phyloP scores from a whole-genome alignment of 2,113 vertebrate genomes.

The Platycercus adscitus region DNA sequence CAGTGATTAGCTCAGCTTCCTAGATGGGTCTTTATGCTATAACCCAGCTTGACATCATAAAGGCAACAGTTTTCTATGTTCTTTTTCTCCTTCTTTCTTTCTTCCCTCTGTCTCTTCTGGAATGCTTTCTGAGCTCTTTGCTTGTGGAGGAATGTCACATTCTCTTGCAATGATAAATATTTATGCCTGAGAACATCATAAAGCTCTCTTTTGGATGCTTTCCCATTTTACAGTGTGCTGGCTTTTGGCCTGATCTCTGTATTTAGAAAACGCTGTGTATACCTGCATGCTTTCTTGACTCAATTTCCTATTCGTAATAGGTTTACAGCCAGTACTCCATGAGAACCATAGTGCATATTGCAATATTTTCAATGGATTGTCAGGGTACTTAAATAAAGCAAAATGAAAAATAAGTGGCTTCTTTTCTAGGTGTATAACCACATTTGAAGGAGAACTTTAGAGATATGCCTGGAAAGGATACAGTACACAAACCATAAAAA shows the following conservation, averaged over 20 bases:
- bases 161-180: slow-evolving; percentile 71
- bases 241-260: slow-evolving; percentile 69
- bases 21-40: slow-evolving; percentile 36
- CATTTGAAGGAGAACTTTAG: not conserved
- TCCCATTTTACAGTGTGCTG: slow-evolving; percentile 66
- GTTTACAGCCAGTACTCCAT: slow-evolving; percentile 1
- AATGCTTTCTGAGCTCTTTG: slow-evolving; percentile 65
- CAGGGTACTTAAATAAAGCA: slow-evolving; percentile 1
- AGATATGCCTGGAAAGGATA: not conserved
- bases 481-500: not conserved
- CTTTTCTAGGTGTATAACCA: not conserved
- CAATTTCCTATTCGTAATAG: slow-evolving; percentile 34
- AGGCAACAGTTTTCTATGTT: not conserved
- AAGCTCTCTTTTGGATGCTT: slow-evolving; percentile 63
- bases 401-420: not conserved
- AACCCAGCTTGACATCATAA: slow-evolving; percentile 58
- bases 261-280: slow-evolving; percentile 65
- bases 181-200: slow-evolving; percentile 65
- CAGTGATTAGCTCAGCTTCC: slow-evolving; percentile 68
- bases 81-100: not conserved
- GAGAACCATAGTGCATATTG: not conserved
- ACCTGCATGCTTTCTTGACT: slow-evolving; percentile 65
- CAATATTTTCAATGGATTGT: slow-evolving; percentile 1
- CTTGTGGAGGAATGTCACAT: slow-evolving; percentile 55
- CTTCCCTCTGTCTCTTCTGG: not conserved